Conservation (phyloP, 2,113 vertebrate species). For the Excalfactoria chinensis region DNA sequence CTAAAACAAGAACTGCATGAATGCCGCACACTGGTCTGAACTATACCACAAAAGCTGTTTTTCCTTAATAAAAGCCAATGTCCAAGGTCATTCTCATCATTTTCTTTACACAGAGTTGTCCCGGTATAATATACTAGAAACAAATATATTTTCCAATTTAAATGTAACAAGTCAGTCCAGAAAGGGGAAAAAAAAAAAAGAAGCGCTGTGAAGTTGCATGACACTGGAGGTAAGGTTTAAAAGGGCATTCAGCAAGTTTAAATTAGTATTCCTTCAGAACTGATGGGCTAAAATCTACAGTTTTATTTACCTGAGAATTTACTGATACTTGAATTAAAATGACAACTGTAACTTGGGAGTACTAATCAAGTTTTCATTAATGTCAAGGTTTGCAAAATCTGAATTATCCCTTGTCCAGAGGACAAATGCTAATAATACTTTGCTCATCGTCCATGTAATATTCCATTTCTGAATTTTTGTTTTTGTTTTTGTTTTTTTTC, state of each 20-base stretch:
- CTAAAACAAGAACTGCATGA: not conserved
- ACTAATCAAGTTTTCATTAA: not conserved
- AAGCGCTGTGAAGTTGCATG: not conserved
- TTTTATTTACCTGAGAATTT: not conserved
- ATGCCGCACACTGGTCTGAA: not conserved
- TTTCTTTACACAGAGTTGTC: not conserved
- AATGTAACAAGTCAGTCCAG: not conserved
- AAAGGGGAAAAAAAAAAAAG: not conserved
- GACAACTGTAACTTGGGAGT: not conserved
- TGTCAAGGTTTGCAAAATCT: not conserved
- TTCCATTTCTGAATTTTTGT: not conserved
- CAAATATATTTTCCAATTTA: not conserved
- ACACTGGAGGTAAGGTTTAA: not conserved
- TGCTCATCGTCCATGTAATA: not conserved
- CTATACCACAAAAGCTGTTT: not conserved
- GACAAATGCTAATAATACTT: not conserved
- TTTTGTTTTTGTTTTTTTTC: not conserved
- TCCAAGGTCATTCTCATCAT: not conserved
- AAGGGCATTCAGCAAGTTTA: not conserved
- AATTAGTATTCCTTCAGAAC: not conserved
- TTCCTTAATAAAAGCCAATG: slow-evolving; percentile 20
- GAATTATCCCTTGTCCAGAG: not conserved
- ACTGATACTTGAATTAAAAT: not conserved
- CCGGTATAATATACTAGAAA: not conserved
- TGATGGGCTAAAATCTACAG: not conserved